Evolutionary conservation across 2,113 vertebrate species (phyloP), one percentile per base, ranked within the genome.

Genomic region (Numenius arquata): DNA sequence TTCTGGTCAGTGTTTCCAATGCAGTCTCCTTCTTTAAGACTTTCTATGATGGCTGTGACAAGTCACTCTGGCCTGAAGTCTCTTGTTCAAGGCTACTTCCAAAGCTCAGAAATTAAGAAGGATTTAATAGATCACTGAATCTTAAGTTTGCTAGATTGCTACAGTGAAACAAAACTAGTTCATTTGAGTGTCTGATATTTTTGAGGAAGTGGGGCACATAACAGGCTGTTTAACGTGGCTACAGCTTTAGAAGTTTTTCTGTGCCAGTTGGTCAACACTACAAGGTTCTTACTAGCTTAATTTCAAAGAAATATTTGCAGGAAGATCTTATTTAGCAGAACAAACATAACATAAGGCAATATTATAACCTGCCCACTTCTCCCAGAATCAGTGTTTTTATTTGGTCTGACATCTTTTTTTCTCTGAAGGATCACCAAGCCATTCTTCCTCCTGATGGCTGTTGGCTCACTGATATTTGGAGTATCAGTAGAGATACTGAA

Each of bases 331-430:
- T 30, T 65, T 70, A 77, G 38, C 2, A 4, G n/a, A 83, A 63
- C 0, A 0, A 83, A 36, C 17, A 6, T 32, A 53, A 45, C 5
- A 6, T 15, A 40, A 75, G n/a, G 12, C 0, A 0, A 6, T 41
- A 34, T 6, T 55, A 9, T 72, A 40, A 41, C 19, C 34, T 47
- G 5, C 11, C 25, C 6, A 4, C 27, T 76, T 89, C 8, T 73
- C 23, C 21, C 27, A 16, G 41, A 71, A 50, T 55, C 15, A 8
- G 14, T 34, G 15, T 59, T 34, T 15, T 62, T 53, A 15, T 13
- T 68, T 5, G 5, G 9, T 59, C 62, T 61, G 26, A 45, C 30
- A 38, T n/a, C 6, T 7, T 53, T 58, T 55, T 85, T 75, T 74
- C 27, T 74, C 9, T 58, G 38, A 36, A 52, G 65, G 16, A 3